Base-by-base conservation (phyloP, 2,797 vertebrate species). In the Semotilus atromaculatus region DNA sequence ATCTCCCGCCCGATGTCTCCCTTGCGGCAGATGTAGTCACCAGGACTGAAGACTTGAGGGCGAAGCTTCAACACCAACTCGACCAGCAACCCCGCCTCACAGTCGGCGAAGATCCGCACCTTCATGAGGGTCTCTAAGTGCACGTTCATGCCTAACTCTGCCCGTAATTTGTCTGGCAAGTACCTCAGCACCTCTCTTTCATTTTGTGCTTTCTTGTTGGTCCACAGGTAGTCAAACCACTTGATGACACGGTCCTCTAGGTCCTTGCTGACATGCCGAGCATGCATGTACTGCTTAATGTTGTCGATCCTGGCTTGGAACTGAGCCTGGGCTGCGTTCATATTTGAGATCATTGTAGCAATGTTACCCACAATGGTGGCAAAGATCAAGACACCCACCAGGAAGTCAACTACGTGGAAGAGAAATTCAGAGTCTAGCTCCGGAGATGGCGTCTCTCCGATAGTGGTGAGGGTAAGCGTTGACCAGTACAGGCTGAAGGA, bases 301-400 rank as follows among this genome's bases (percentile, higher is more conserved):
- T 96, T 97, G 91, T 99, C 98, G 9, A 99, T 98, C 83, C 94
- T 95, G 43, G 96, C 79, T 91, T 99, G 98, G 91, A 99, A 99
- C 88, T 98, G 96, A 2, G 97, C 96, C 92, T 97, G 96, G 68
- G 97, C 97, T 2, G 98, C 98, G 58, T 98, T 99, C 98, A 99
- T 99, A 88, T 99, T 99, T 89, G 97, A 98, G 90, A 99, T 99
- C 98, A 99, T 99, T 38, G 98, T 98, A 78, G 97, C 98, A 7
- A 99, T 97, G 0, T 99, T 99, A 92, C 98, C 98, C 21, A 99
- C 98, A 29, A 99, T 99, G 84, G 98, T 99, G 89, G 98, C 98
- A 9, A 99, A 99, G 92, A 99, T 97, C 89, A 99, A 90, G 62
- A 99, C 98, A 67, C 98, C 98, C 21, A 99, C 97, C 88, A 99